Evolutionary conservation across 2,888 invertebrate species (phyloP).

Genomic region (Pardosa pseudoannulata): DNA sequence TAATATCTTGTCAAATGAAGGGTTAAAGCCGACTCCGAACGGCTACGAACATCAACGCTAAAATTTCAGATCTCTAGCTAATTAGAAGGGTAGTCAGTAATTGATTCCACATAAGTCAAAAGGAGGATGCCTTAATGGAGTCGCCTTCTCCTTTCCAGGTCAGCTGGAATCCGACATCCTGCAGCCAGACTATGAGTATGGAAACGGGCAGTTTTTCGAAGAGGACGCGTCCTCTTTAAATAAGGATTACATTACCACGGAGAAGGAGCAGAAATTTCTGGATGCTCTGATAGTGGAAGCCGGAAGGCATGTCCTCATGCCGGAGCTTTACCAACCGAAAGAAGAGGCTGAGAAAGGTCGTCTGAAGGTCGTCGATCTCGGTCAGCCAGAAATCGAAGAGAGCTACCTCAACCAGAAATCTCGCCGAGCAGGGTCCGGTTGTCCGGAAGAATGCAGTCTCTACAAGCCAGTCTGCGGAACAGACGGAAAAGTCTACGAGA

Average conservation of each 20-base stretch:
- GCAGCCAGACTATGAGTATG: slow-evolving; percentile 9
- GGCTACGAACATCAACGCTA: too few species aligned
- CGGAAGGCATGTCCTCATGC: slow-evolving; percentile 40
- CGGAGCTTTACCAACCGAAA: slow-evolving; percentile 26
- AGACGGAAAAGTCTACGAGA: slow-evolving; percentile 72
- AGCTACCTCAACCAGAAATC: slow-evolving; percentile 30
- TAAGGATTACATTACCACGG: slow-evolving; percentile 27
- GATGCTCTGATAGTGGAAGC: slow-evolving; percentile 50
- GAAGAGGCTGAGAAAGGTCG: not conserved
- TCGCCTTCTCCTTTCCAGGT: not conserved
- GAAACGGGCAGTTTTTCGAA: not conserved
- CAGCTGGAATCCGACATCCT: slow-evolving; percentile 8
- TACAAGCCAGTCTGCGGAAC: slow-evolving; percentile 72
- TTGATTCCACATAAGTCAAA: too few species aligned
- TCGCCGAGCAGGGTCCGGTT: not conserved
- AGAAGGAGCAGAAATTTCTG: slow-evolving; percentile 28
- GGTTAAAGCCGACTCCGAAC: too few species aligned
- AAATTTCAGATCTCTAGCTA: too few species aligned
- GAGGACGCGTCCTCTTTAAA: not conserved
- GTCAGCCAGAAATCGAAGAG: slow-evolving; percentile 50
- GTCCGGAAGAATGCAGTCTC: slow-evolving; percentile 36
- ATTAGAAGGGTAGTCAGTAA: too few species aligned
- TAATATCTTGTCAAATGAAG: too few species aligned
- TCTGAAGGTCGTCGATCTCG: slow-evolving; percentile 17
- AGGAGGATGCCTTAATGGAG: too few species aligned